phyloP scores from a whole-genome alignment of 1,140 invertebrate species.

The Mya arenaria region DNA sequence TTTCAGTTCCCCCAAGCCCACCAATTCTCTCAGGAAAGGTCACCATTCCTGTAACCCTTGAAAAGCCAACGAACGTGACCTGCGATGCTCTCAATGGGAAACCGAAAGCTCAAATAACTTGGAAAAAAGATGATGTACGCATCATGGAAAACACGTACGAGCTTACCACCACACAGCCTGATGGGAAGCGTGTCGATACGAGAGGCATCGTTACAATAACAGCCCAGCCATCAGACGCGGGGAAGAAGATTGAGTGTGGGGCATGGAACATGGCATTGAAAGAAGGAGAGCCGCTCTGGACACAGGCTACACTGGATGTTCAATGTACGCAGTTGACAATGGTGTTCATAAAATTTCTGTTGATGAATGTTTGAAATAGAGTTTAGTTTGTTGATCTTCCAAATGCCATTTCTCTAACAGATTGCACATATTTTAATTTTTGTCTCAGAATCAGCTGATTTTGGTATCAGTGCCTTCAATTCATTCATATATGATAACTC shows the following conservation, averaged over 20 bases:
- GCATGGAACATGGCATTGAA: slow-evolving; percentile 78
- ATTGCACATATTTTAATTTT: no score
- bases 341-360: no score
- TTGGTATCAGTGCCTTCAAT: no score
- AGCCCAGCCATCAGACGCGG: slow-evolving; percentile 93
- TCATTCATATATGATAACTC: no score
- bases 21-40: slow-evolving; percentile 91
- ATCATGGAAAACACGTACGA: slow-evolving; percentile 61
- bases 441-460: no score
- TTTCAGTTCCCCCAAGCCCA: slow-evolving; percentile 90
- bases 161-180: slow-evolving; percentile 51
- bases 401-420: no score
- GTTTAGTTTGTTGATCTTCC: no score
- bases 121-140: slow-evolving; percentile 62
- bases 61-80: slow-evolving; percentile 93
- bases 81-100: slow-evolving; percentile 95
- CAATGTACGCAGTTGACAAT: slow-evolving; percentile 81
- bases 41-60: slow-evolving; percentile 90
- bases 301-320: slow-evolving; percentile 77
- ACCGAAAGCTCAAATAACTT: slow-evolving; percentile 89
- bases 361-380: no score
- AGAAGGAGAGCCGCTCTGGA: slow-evolving; percentile 64
- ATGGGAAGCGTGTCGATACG: slow-evolving; percentile 85
- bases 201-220: slow-evolving; percentile 88
- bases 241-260: slow-evolving; percentile 93